A percentile compares a stretch with the other conserved stretches of the same genome.
Evolutionary conservation across 2,113 vertebrate genomes (phyloP).

Genomic region (Pteruthius melanotis): DNA sequence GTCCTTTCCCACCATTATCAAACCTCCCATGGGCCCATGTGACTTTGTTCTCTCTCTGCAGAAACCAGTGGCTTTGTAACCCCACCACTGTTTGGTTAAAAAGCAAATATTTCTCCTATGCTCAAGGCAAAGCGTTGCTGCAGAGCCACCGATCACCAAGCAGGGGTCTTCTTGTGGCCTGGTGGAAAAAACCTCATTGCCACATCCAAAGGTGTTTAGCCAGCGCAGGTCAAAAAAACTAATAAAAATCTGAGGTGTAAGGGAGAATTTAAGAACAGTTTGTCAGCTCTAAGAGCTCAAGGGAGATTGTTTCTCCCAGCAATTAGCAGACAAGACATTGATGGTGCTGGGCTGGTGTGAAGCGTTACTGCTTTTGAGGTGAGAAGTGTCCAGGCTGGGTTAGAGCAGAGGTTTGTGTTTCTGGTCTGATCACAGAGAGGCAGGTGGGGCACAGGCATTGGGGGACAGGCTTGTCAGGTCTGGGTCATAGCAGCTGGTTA

Average conservation of each 20-base stretch:
- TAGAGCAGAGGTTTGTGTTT: neutral
- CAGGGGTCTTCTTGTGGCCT: neutral
- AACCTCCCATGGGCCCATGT: fast-evolving
- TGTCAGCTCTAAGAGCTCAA: neutral
- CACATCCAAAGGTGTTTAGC: neutral
- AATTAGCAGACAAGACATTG: neutral
- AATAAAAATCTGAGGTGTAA: neutral
- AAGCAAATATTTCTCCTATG: neutral
- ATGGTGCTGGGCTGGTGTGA: neutral
- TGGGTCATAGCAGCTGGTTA: neutral
- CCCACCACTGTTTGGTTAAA: neutral
- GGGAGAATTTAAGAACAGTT: neutral
- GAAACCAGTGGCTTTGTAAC: neutral
- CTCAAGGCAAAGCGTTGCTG: fast-evolving
- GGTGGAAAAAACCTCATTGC: neutral
- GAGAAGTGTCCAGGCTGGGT: fast-evolving
- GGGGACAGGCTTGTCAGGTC: fast-evolving
- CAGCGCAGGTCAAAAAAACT: neutral
- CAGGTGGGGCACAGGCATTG: neutral
- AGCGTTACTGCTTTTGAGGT: neutral
- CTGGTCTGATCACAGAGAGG: neutral
- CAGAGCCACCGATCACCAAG: fast-evolving
- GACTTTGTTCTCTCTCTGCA: neutral
- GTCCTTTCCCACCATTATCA: neutral
- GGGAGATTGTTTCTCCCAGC: neutral